Evolutionary conservation across 1,140 invertebrate species (phyloP).

Genomic region (Drosophila lini): DNA sequence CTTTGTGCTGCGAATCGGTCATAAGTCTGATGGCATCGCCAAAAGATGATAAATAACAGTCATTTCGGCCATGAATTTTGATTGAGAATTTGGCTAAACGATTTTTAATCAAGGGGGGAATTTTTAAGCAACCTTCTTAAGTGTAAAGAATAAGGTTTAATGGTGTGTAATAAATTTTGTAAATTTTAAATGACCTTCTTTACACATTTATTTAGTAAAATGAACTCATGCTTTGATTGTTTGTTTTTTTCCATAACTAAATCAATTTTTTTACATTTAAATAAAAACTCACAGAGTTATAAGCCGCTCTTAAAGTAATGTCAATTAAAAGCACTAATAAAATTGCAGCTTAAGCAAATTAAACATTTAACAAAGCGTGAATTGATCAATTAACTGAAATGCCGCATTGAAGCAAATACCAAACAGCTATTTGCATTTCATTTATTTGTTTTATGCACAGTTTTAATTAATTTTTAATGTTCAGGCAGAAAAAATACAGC

Average conservation of each 20-base stretch:
- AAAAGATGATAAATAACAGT: slow-evolving; percentile 25
- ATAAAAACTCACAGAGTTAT: background rate
- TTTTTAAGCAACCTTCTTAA: too few species aligned
- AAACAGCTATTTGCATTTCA: slow-evolving; percentile 23
- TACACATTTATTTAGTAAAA: background rate
- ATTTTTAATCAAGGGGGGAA: background rate
- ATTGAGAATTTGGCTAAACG: background rate
- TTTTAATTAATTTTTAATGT: slow-evolving; percentile 51
- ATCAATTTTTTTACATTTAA: background rate
- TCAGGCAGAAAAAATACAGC: slow-evolving; percentile 16
- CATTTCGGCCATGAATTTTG: slow-evolving; percentile 13
- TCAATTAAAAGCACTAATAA: slow-evolving; percentile 1
- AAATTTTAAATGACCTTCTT: background rate
- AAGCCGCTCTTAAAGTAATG: background rate
- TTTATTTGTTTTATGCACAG: slow-evolving; percentile 18
- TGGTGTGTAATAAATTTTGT: background rate
- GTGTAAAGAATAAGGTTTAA: background rate
- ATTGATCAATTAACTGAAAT: slow-evolving; percentile 47
- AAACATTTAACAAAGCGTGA: slow-evolving; percentile 54
- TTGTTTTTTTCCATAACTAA: background rate
- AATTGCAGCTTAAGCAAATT: slow-evolving; percentile 31
- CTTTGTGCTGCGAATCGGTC: slow-evolving; percentile 9
- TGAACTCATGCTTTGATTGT: too few species aligned
- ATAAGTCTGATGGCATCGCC: slow-evolving; percentile 31
- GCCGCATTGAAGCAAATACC: slow-evolving; percentile 16